Evolutionary conservation across 2,797 vertebrate species (phyloP), one percentile per base, ranked within the genome.

Genomic region (Cyprinodon diabolis): DNA sequence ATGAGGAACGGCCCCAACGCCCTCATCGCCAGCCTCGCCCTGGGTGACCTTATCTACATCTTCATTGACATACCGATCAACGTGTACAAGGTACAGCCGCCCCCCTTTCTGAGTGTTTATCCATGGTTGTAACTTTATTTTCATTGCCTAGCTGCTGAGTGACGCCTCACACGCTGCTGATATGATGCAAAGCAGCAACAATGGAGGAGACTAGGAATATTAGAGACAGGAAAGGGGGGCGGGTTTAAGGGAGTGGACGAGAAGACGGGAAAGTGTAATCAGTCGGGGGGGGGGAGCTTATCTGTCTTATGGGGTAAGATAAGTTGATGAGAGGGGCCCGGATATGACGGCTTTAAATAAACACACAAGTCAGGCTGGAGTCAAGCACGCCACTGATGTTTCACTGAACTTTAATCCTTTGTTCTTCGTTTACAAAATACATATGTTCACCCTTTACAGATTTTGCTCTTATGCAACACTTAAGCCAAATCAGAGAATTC

Each of bases 1-100:
- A 99, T 99, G 98, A 96, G 98, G 94, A 99, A 99, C 4, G 98
- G 98, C 75, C 98, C 98, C 5, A 99, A 99, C 0, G 96, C 97
- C 0, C 95, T 99, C 84, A 99, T 99, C 78, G 97, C 97, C 89
- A 99, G 98, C 72, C 94, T 99, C 89, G 98, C 98, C 1, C 92
- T 99, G 14, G 98, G 98, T 60, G 98, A 99, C 93, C 96, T 99
- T 40, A 97, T 99, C 89, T 98, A 99, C 87, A 98, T 99, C 76
- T 94, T 95, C 89, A 96, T 97, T 74, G 97, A 93, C 63, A 97
- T 98, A 85, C 98, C 98, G 77, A 96, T 99, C 93, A 96, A 89
- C 30, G 94, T 96, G 25, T 99, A 96, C 91, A 99, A 99, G 97
- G 98, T 99, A 97, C 51, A 30, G 69, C 48, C 35, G 47, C 23